Base-by-base conservation (phyloP, 1,140 invertebrate species). In the Apocrypta bakeri region DNA sequence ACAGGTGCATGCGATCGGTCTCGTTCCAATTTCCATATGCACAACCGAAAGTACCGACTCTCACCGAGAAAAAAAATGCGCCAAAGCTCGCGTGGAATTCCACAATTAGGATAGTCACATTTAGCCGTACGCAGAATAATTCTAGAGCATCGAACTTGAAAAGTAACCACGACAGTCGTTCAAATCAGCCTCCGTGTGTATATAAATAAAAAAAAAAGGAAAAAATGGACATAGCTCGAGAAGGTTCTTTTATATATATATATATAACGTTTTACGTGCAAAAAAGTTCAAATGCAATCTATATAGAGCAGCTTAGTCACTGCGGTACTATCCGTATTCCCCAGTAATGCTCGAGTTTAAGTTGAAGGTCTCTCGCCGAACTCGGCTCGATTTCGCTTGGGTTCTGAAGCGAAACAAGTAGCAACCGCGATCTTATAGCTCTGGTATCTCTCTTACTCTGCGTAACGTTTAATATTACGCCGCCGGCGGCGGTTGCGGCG, bases 321-420 rank as follows among this genome's bases (percentile, higher is more conserved):
- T 21, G 21, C 21, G 56, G 42, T 11, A 24, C 42, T 9, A 71
- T 71, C 24, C 27, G 40, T 31, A 21, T 31, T 17, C 33, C 42
- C 14, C 1, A 48, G 37, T 9, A 9, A 37, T 12, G 29, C 31
- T 64, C 37, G 82, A 79, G 76, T 83, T 79, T 73, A 83, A 83
- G 82, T 83, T 83, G 82, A 83, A 83, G 82, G 82, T 33, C 82
- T 61, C 73, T 33, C 24, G 31, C 8, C 73, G 48, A 48, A 27
- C 24, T 76, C 73, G 80, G 73, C 17, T 29, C 73, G 69, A 64
- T 81, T 81, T 81, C 37, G 71, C 33, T 42, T 33, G n/a, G 63
- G 76, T 0, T 42, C 64, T 64, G 64, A 2, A 48, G 66, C 42
- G 17, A 11, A 9, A 21, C 12, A 12, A 48, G 42, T 17, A 48